Conservation (phyloP, 2,113 vertebrate genomes). For the Reinhardtius hippoglossoides region DNA sequence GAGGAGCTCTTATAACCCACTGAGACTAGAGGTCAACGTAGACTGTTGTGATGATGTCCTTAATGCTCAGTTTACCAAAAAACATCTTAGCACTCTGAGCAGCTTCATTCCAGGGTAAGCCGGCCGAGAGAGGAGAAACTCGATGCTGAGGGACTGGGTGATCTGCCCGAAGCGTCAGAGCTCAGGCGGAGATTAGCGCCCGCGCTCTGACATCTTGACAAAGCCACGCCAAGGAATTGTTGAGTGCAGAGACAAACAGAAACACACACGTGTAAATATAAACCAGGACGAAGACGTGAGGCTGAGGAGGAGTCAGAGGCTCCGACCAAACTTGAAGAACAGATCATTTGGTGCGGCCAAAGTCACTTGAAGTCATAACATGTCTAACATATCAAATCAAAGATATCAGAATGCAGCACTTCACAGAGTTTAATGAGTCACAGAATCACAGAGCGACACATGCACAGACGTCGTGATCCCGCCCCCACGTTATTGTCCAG, state of each 20-base stretch:
- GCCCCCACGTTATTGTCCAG: too few species aligned
- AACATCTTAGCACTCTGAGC: slow-evolving; percentile 43
- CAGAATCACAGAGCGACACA: neutral
- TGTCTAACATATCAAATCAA: too few species aligned
- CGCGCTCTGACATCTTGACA: slow-evolving; percentile 27
- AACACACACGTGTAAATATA: too few species aligned
- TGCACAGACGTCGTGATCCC: neutral
- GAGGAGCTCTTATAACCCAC: too few species aligned
- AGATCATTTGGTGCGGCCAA: too few species aligned
- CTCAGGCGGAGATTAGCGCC: slow-evolving; percentile 51
- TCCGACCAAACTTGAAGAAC: too few species aligned
- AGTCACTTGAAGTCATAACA: too few species aligned
- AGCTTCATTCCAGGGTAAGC: slow-evolving; percentile 42
- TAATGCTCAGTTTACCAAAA: slow-evolving; percentile 49
- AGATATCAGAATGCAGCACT: too few species aligned
- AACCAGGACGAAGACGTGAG: neutral
- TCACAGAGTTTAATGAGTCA: too few species aligned
- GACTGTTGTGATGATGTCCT: slow-evolving; percentile 1
- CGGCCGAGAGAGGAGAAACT: slow-evolving; percentile 49
- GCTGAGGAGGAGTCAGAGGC: too few species aligned
- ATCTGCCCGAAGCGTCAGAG: slow-evolving; percentile 31
- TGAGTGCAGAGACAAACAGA: slow-evolving; percentile 25
- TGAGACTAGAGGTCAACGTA: too few species aligned
- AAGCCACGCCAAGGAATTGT: slow-evolving; percentile 27
- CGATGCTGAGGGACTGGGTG: slow-evolving; percentile 42